Evolutionary conservation across 2,888 invertebrate genomes (phyloP), one percentile per base, ranked within the genome.

Genomic region (Drosophila paramelanica): DNA sequence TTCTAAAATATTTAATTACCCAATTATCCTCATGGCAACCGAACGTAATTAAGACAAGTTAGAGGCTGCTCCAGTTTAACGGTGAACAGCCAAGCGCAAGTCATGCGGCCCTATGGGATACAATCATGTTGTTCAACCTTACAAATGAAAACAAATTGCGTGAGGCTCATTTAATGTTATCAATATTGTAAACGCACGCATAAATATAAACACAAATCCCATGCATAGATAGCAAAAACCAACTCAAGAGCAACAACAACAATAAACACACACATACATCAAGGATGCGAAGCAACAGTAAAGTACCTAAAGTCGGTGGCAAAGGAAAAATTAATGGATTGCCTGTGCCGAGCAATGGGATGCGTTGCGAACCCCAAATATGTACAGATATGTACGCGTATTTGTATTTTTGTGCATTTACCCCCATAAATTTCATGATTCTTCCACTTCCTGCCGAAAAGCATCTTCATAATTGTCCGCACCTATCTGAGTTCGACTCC

Each of bases 121-220:
- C 46, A 53, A 66, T 47, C 47, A 68, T 42, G 36, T 41, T 47
- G 23, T 39, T 46, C 36, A 36, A 31, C 23, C 50, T 46, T 66
- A 72, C 61, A 74, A 81, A 78, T 71, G 66, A 73, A 73, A 76
- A 78, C 69, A 85, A 81, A 85, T 81, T 75, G 82, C 69, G 68
- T 73, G 55, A 61, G 57, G 62, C 76, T 73, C 81, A 69, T 81
- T 81, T 75, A 65, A 75, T 78, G 84, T 67, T 81, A 84, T 84
- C 78, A 84, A 81, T 81, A 84, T 81, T 78, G 81, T 69, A 81
- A 79, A 61, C 67, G 62, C 61, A 67, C 49, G 43, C 76, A 79
- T 62, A 67, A 75, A 73, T 67, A 72, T 57, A 64, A 70, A 66
- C 50, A 58, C 56, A 61, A 52, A 50, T 41, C 51, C 68, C 25